These are phyloP conservation scores for Cryptomyrus ogoouensis DNA, from an alignment of 2,113 vertebrate genomes.

Conservation along the genomic window DNA sequence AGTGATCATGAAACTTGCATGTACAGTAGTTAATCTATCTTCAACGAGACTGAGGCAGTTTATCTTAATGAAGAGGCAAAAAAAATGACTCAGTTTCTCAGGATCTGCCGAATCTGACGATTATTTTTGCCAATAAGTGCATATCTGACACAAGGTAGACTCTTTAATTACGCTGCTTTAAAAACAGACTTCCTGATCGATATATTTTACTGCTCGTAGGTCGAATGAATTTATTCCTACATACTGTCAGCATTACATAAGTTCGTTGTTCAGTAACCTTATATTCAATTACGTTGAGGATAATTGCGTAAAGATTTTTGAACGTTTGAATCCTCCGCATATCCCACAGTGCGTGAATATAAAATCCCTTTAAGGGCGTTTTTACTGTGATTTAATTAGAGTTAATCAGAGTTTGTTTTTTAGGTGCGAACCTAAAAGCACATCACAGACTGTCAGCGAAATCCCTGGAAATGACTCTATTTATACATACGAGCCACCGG, in stretches of 20 bases:
- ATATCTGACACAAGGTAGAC: background rate
- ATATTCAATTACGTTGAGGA: background rate
- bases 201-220: background rate
- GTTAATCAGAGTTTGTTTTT: background rate
- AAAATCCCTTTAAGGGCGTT: background rate
- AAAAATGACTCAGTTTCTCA: background rate
- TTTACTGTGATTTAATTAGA: background rate
- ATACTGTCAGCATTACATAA: background rate
- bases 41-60: background rate
- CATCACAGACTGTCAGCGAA: background rate
- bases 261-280: background rate
- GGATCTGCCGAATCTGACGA: background rate
- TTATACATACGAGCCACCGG: background rate
- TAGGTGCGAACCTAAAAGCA: background rate
- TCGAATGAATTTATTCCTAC: background rate
- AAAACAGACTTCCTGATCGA: background rate
- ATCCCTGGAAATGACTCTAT: background rate
- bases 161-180: background rate
- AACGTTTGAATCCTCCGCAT: background rate
- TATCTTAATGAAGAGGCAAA: background rate
- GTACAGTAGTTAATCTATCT: background rate
- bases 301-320: background rate
- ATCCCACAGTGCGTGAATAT: background rate
- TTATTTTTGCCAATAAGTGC: background rate
- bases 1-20: background rate